Conservation (phyloP, 2,113 vertebrate genomes). For the Oryzias melastigma region DNA sequence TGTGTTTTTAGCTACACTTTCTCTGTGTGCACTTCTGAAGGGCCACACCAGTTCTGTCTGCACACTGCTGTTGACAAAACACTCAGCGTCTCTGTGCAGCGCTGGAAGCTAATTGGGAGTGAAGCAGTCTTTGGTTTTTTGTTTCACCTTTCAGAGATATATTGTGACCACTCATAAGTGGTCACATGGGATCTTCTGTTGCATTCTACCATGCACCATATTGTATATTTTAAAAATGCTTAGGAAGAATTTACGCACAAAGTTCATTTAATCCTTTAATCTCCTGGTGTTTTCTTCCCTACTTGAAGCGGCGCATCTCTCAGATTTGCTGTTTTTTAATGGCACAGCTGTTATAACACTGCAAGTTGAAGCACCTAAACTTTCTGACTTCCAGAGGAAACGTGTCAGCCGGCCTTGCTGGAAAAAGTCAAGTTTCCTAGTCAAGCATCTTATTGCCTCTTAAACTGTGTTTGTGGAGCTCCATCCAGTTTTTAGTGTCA, state of each 20-base stretch:
- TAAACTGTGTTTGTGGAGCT: slow-evolving; percentile 42
- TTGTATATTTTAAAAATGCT: slow-evolving; percentile 17
- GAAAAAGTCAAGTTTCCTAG: slow-evolving; percentile 38
- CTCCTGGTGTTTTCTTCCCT: slow-evolving; percentile 3
- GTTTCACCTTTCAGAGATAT: slow-evolving; percentile 19
- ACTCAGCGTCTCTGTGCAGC: slow-evolving; percentile 22
- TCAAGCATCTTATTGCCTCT: slow-evolving; percentile 60
- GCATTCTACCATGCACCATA: slow-evolving; percentile 27
- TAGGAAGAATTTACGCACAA: slow-evolving; percentile 39
- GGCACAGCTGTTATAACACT: slow-evolving; percentile 41
- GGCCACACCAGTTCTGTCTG: slow-evolving; percentile 30
- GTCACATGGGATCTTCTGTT: slow-evolving; percentile 21
- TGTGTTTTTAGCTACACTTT: slow-evolving; percentile 59
- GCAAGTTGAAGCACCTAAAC: slow-evolving; percentile 55
- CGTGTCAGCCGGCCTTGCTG: slow-evolving; percentile 12
- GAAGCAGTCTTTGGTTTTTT: slow-evolving; percentile 18
- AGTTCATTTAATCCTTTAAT: slow-evolving; percentile 44
- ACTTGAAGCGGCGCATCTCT: background rate
- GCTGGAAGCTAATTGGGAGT: slow-evolving; percentile 27
- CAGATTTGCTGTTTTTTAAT: slow-evolving; percentile 53
- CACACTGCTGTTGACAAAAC: slow-evolving; percentile 42
- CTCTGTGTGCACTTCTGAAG: slow-evolving; percentile 36
- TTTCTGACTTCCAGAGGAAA: slow-evolving; percentile 42
- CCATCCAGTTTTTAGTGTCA: slow-evolving; percentile 38
- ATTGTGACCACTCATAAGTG: slow-evolving; percentile 13